These are phyloP conservation scores for Smutsia temminckii DNA, from an alignment of 2,797 vertebrate genomes.

Conservation along the genomic window DNA sequence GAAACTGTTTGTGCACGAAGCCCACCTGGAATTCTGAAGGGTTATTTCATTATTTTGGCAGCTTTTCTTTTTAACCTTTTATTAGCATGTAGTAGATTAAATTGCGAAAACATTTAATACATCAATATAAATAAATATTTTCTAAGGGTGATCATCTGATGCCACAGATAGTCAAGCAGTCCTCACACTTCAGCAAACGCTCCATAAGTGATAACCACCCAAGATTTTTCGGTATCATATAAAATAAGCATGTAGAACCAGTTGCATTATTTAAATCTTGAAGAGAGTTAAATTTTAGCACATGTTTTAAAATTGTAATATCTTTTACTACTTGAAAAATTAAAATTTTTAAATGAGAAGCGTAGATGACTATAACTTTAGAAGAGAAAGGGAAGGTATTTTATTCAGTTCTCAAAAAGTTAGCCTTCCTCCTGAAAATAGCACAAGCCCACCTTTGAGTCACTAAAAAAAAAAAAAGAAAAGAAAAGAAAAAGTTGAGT, in stretches of 20 bases:
- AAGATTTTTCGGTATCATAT: background rate
- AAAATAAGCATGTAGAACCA: background rate
- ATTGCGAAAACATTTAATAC: slow-evolving; percentile 29
- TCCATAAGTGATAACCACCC: background rate
- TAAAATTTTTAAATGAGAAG: slow-evolving; percentile 23
- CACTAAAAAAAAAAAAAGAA: background rate
- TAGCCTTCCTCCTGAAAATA: slow-evolving; percentile 22
- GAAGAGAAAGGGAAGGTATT: slow-evolving; percentile 52
- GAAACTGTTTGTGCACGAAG: slow-evolving; percentile 40
- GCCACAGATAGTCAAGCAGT: background rate
- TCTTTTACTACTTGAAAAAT: slow-evolving; percentile 59
- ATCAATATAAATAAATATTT: slow-evolving; percentile 44
- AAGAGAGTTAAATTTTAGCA: slow-evolving; percentile 46
- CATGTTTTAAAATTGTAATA: slow-evolving; percentile 44
- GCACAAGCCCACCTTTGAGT: slow-evolving; percentile 1
- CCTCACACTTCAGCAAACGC: background rate
- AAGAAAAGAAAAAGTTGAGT: background rate
- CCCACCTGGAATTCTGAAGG: slow-evolving; percentile 35
- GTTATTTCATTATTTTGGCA: slow-evolving; percentile 44
- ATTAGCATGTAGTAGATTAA: slow-evolving; percentile 27
- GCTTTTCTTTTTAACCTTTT: slow-evolving; percentile 19
- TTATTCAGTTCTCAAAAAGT: slow-evolving; percentile 45
- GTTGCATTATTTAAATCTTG: background rate
- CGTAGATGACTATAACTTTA: background rate
- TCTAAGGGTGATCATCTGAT: background rate